Evolutionary conservation across 2,113 vertebrate genomes (phyloP), one percentile per base, ranked within the genome.

Genomic region (Ctenomys sociabilis): DNA sequence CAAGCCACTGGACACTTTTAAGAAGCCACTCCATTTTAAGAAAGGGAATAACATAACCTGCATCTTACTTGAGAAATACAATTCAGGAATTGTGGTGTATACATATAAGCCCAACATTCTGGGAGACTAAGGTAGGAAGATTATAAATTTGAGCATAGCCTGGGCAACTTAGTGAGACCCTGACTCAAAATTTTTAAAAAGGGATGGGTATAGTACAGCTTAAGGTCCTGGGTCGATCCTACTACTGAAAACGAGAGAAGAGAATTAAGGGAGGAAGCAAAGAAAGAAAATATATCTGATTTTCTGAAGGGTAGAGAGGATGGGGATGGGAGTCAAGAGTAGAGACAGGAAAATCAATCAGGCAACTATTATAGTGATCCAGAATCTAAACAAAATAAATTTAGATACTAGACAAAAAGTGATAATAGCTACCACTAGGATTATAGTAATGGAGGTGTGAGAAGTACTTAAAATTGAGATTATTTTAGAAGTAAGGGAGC

Each of bases 371-470:
- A 11, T 45, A 54, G 43, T 70, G 35, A 12, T 77, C 63, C 70
- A 77, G 61, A 84, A 92, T 88, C 19, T 94, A 59, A 30, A 77
- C 24, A 35, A 37, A 21, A 45, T 66, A 32, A 82, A 82, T 75
- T 57, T 68, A 82, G 5, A 72, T 26, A 59, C 19, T 68, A 22
- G 49, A 73, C 88, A 43, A 81, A 85, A 84, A 30, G 26, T 73
- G 40, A 32, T 84, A 8, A 43, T 83, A 45, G 0, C 17, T 96
- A 78, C 12, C 45, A 64, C 17, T 57, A 72, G 32, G 80, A n/a
- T 92, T 85, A 81, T 57, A 66, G 37, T 92, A 92, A 85, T 73
- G 43, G 80, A 85, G 7, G 57, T 59, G 22, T 73, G n/a, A 96
- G 22, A 73, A 73, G 85, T 80, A 92, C 32, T 85, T 91, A 83